Conservation (phyloP, 2,113 vertebrate species). For the Anoplopoma fimbria region DNA sequence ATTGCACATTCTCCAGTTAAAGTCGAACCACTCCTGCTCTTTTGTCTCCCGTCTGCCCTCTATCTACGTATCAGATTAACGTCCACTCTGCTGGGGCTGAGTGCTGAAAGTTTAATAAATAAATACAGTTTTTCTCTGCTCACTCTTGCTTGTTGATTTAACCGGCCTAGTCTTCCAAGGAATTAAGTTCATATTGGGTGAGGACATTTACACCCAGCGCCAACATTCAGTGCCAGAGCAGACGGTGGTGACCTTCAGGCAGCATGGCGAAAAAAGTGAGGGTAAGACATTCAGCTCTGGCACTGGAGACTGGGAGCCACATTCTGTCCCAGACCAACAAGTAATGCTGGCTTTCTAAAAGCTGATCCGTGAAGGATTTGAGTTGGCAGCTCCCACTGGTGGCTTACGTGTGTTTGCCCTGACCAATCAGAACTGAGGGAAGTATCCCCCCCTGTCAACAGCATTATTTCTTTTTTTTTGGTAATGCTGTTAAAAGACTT, state of each 20-base stretch:
- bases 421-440: not conserved
- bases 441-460: not conserved
- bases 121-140: not conserved
- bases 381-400: not conserved
- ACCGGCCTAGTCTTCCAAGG: not conserved
- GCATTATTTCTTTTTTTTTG: not conserved
- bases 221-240: constrained; percentile 35
- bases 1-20: constrained; percentile 40
- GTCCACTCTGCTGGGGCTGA: no score
- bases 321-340: not conserved
- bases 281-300: constrained; percentile 28
- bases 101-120: not conserved
- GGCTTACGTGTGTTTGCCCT: not conserved
- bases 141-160: not conserved
- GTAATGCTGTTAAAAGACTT: not conserved
- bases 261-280: constrained; percentile 8
- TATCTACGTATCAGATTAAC: not conserved
- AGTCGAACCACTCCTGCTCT: constrained; percentile 35
- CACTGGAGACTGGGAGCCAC: constrained; percentile 7
- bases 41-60: constrained; percentile 24
- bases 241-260: constrained; percentile 25
- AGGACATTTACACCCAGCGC: constrained; percentile 24
- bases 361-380: not conserved
- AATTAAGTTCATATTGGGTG: constrained; percentile 3
- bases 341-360: not conserved